Percentiles rank a stretch among this genome's conserved stretches.
Conservation (phyloP, 2,113 vertebrate species). For the Daboia siamensis region DNA sequence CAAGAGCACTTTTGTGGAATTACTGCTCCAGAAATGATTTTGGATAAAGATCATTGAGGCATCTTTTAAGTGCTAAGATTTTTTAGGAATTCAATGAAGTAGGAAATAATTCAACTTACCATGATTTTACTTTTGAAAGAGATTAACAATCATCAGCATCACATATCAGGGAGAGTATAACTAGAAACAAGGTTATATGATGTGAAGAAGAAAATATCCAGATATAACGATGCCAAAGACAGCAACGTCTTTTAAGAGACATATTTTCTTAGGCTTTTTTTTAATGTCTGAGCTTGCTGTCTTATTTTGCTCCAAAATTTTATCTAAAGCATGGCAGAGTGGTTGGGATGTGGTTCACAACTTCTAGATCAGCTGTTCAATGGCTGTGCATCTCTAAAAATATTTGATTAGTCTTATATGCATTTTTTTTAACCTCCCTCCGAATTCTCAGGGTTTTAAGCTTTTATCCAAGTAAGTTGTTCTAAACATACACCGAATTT, state of each 20-base stretch:
- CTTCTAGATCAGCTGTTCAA: background rate
- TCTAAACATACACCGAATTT: background rate
- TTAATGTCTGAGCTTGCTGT: background rate
- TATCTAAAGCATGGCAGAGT: background rate
- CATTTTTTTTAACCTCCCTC: background rate
- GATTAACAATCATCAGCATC: background rate
- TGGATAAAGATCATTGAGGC: background rate
- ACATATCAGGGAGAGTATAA: background rate
- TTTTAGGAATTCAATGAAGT: background rate
- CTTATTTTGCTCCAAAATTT: background rate
- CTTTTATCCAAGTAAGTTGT: background rate
- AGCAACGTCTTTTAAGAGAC: background rate
- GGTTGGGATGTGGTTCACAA: background rate
- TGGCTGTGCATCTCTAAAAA: background rate
- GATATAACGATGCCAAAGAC: background rate
- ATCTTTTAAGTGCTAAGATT: background rate
- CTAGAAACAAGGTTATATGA: background rate
- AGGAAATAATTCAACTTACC: background rate
- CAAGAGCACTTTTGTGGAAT: background rate
- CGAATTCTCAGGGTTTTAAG: background rate
- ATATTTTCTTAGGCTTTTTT: background rate
- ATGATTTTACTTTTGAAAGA: background rate
- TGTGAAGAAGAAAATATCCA: background rate
- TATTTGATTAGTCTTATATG: background rate
- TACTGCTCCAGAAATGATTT: background rate